These are phyloP conservation scores for Lepidonotus clava DNA, from an alignment of 2,888 invertebrate species.

Conservation along the genomic window DNA sequence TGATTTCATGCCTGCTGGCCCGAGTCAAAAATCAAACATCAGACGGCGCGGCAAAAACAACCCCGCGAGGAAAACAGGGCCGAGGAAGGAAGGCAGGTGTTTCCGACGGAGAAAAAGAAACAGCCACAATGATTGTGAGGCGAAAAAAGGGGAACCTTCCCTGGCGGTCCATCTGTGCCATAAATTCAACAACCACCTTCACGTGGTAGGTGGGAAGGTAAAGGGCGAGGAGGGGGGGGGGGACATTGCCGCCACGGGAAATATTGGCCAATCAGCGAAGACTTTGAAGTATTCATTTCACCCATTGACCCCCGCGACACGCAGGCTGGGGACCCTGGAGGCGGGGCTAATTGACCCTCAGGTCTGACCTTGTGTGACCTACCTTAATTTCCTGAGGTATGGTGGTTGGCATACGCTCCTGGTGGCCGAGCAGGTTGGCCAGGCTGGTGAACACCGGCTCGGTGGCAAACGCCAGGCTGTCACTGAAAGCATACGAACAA, in stretches of 20 bases:
- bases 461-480: conserved; percentile 95
- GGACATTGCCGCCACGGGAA: not conserved
- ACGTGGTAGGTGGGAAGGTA: too few relatives aligned
- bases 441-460: conserved; percentile 94
- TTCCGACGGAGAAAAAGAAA: not conserved
- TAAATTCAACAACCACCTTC: too few relatives aligned
- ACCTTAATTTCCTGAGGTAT: conserved; percentile 76
- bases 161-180: not conserved
- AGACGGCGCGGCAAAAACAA: not conserved
- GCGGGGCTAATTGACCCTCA: not conserved
- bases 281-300: not conserved
- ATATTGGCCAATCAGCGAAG: not conserved
- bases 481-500: conserved; percentile 78
- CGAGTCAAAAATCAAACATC: conserved; percentile 47
- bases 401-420: conserved; percentile 74
- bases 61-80: not conserved
- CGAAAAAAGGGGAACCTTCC: too few relatives aligned
- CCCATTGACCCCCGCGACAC: not conserved
- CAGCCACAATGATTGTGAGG: not conserved
- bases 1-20: not conserved
- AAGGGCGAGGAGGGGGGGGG: not conserved
- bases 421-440: conserved; percentile 89
- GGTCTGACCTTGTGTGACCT: conserved; percentile 19
- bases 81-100: conserved; percentile 18
- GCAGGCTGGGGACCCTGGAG: too few relatives aligned